A percentile compares a stretch with the other conserved stretches of the same genome.
Conservation (phyloP, 2,113 vertebrate species). For the Taxidea taxus region DNA sequence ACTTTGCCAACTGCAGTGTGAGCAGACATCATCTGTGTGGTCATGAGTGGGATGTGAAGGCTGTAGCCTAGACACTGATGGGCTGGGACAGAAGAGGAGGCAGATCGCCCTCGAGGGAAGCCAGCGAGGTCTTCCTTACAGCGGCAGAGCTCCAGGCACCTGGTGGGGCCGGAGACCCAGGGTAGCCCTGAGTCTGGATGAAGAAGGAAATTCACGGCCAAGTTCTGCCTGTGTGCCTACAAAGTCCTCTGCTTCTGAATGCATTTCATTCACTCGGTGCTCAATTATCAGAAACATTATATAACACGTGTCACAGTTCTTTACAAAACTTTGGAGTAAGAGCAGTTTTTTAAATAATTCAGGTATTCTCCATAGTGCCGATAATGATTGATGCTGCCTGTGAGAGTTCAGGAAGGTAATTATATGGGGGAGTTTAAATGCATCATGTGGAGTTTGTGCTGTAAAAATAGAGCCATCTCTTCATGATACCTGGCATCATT, state of each 20-base stretch:
- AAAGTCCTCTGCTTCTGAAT: background rate
- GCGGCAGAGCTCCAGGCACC: background rate
- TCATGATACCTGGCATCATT: background rate
- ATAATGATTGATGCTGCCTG: conserved; percentile 10
- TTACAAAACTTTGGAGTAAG: conserved; percentile 18
- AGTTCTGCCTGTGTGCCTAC: background rate
- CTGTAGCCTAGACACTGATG: background rate
- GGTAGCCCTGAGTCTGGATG: background rate
- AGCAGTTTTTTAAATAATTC: conserved; percentile 51
- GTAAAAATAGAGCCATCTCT: background rate
- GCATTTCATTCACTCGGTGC: background rate
- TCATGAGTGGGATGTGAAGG: background rate
- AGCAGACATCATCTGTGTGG: background rate
- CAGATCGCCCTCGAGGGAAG: background rate
- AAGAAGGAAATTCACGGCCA: accelerated
- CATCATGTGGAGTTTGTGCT: background rate
- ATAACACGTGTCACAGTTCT: conserved; percentile 1
- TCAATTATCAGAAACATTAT: background rate
- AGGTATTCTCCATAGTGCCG: background rate
- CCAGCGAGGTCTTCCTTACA: background rate
- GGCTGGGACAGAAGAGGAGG: background rate
- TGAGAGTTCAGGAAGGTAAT: conserved; percentile 21
- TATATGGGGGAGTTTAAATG: background rate
- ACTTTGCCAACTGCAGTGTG: background rate
- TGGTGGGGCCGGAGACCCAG: background rate